Evolutionary conservation across 2,113 vertebrate genomes (phyloP).

Genomic region (Burhinus oedicnemus): DNA sequence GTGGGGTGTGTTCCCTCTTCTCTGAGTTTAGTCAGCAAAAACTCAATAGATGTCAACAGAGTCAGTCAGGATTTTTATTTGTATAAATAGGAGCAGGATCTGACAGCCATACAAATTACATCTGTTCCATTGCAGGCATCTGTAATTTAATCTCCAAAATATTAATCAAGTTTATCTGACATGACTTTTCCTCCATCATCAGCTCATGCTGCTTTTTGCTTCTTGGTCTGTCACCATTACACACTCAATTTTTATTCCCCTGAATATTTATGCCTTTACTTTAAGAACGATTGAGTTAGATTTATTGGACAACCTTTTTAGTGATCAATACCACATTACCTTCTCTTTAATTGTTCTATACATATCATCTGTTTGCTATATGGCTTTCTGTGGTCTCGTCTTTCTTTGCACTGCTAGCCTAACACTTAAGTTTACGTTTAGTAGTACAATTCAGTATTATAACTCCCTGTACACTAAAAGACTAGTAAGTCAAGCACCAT

Average conservation of each 20-base stretch:
- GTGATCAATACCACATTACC: neutral
- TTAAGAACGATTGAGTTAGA: neutral
- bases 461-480: neutral
- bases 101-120: constrained; percentile 54
- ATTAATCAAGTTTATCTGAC: constrained; percentile 49
- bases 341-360: neutral
- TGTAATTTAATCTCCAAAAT: constrained; percentile 46
- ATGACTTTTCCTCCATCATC: constrained; percentile 24
- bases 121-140: constrained; percentile 36
- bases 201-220: neutral
- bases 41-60: neutral
- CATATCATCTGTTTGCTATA: neutral
- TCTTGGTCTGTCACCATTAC: neutral
- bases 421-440: neutral
- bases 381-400: neutral
- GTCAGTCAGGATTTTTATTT: constrained; percentile 12
- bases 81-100: constrained; percentile 4
- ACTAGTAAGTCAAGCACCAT: neutral
- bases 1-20: neutral
- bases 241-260: neutral
- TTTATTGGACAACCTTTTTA: neutral
- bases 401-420: neutral
- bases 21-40: neutral
- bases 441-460: neutral
- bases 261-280: neutral